Base-by-base conservation (phyloP, 2,888 invertebrate species). In the Macrophya alboannulata region DNA sequence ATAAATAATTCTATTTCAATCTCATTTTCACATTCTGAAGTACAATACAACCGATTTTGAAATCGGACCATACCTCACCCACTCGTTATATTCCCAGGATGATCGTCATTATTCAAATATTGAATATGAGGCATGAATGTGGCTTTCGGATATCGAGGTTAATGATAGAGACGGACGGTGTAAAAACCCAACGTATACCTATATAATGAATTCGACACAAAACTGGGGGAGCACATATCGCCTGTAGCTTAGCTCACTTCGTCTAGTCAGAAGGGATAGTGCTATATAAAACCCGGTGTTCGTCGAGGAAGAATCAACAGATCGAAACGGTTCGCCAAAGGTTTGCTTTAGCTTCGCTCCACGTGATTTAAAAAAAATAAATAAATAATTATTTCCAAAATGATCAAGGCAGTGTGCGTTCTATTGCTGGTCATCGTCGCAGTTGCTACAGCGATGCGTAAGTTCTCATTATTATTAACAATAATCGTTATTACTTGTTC, bases 271-370 rank as follows among this genome's bases (percentile, higher is more conserved):
- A 79, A 51, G 59, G 55, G 51, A 55, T 31, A 55, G 9, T 31
- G 0, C 40, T 81, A 81, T 81, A 81, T 81, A 81, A 81, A 81
- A 81, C n/a, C 40, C 17, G 62, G 59, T 43, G 62, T 81, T 37
- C 21, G 62, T 21, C 15, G 62, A 8, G 12, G 21, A 37, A 81
- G 15, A 6, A 62, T 62, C 79, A 81, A 17, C 62, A 81, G 79
- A 79, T 62, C 21, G 43, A 62, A 62, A 48, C 51, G n/a, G 55
- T 40, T 79, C 55, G 55, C 21, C 40, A 2, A 37, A 55, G 37
- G 5, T 12, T 25, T 77, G 21, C 37, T 21, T n/a, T 17, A 40
- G 31, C n/a, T 31, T 71, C 71, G 2, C 5, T 71, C 5, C n/a
- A n/a, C n/a, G n/a, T n/a, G n/a, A n/a, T n/a, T n/a, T n/a, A n/a